Evolutionary conservation across 2,113 vertebrate species (phyloP).

Genomic region (Oncorhynchus keta): DNA sequence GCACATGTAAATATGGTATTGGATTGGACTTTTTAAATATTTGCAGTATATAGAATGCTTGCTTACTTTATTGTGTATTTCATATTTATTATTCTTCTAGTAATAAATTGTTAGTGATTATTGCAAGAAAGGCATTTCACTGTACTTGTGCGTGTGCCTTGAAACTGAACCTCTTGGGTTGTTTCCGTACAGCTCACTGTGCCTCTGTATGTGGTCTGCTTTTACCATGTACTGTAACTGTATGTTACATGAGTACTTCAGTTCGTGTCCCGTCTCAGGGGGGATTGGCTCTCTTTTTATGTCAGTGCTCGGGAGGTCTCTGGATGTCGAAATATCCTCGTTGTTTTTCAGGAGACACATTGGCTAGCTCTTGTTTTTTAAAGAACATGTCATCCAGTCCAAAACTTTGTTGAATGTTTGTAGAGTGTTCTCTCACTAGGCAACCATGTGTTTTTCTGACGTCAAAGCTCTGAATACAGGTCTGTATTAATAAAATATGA

Average conservation of each 20-base stretch:
- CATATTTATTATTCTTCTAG: too few relatives aligned
- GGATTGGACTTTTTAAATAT: too few relatives aligned
- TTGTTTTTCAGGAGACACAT: constrained; percentile 30
- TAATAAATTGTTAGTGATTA: too few relatives aligned
- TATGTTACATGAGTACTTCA: constrained; percentile 10
- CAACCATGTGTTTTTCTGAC: constrained; percentile 56
- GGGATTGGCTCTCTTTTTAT: constrained; percentile 6
- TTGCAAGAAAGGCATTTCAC: too few relatives aligned
- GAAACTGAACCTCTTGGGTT: neutral
- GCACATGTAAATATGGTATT: too few relatives aligned
- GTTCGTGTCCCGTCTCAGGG: constrained; percentile 8
- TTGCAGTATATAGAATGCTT: too few relatives aligned
- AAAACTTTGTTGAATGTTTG: constrained; percentile 30
- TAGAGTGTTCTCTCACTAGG: constrained; percentile 59
- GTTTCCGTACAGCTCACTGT: constrained; percentile 29
- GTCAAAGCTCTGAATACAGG: constrained; percentile 37
- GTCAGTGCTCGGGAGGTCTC: constrained; percentile 3
- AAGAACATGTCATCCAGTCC: constrained; percentile 31
- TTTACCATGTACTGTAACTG: neutral
- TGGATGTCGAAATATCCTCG: constrained; percentile 20
- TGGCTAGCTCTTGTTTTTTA: constrained; percentile 8
- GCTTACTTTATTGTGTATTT: too few relatives aligned
- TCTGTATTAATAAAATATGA: constrained; percentile 51
- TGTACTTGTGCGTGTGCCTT: too few relatives aligned
- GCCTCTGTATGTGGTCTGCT: constrained; percentile 9